Evolutionary conservation across 2,113 vertebrate genomes (phyloP), one percentile per base, ranked within the genome.

Genomic region (Paraplagusia blochii): DNA sequence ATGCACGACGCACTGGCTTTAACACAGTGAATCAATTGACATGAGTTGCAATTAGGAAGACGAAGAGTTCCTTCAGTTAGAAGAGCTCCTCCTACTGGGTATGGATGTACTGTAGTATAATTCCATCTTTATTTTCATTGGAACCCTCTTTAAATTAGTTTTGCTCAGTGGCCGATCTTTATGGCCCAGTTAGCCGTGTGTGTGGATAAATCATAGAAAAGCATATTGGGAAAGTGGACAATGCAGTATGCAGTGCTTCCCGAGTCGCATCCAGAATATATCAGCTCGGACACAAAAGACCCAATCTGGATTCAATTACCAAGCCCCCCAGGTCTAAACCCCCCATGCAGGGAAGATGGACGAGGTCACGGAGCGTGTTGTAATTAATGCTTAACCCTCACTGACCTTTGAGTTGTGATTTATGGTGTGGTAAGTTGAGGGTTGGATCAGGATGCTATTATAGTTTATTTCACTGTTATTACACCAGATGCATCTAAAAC

Each of bases 271-370:
- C 58, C 53, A 68, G 57, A 58, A 85, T 74, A 74, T 57, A 83
- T 84, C 71, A 72, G 46, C 46, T 51, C 70, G 69, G 61, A 76
- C 57, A 85, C 72, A 77, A 85, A 76, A 69, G 52, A 77, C 43
- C 68, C 82, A 72, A 81, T 88, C 74, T 81, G 60, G 62, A 87
- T 87, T 79, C 63, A 84, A 83, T 89, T 87, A 88, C 79, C 44
- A 58, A 63, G 63, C 47, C 74, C 80, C 88, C 85, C 85, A 79
- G 82, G 84, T 79, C 71, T 67, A 82, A 77, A 80, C 58, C 62
- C 52, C 52, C 69, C 34, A 29, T 42, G 47, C 57, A 63, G 36
- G 52, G 46, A 79, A 76, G 69, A 86, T 50, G 53, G 62, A 83
- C 29, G 40, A 84, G 76, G 63, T 81, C 63, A 74, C 57, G 15